phyloP scores from a whole-genome alignment of 2,113 vertebrate species.

The Ranitomeya imitator region DNA sequence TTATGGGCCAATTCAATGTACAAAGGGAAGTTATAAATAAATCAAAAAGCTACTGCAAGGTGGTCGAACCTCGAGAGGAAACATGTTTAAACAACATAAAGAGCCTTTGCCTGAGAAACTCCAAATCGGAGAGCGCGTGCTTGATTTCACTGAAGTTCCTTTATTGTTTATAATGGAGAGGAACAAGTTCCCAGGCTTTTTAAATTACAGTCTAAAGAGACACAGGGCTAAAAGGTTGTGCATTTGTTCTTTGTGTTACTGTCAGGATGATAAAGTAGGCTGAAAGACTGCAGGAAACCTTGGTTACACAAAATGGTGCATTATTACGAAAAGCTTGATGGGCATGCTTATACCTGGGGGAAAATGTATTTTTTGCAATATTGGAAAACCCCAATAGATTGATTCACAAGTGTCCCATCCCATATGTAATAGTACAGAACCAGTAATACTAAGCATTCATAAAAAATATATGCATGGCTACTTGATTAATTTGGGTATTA shows the following conservation, averaged over 20 bases:
- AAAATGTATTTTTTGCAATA: constrained; percentile 23
- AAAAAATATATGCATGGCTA: neutral
- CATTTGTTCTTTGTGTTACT: constrained; percentile 59
- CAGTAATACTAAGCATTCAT: neutral
- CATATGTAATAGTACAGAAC: neutral
- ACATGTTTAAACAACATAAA: constrained; percentile 49
- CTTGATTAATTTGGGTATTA: neutral
- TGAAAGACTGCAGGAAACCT: constrained; percentile 56
- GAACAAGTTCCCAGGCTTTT: constrained; percentile 61
- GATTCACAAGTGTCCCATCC: neutral
- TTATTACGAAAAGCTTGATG: constrained; percentile 42
- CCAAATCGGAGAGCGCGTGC: constrained; percentile 41
- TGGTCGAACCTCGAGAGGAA: constrained; percentile 54
- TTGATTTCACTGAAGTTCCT: constrained; percentile 58
- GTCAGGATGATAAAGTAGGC: constrained; percentile 58
- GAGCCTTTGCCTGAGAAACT: constrained; percentile 57
- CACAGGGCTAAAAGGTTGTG: constrained; percentile 60
- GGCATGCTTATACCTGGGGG: constrained; percentile 47
- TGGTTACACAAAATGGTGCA: constrained; percentile 56
- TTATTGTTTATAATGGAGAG: constrained; percentile 55
- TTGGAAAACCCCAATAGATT: constrained; percentile 12
- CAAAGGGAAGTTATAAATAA: constrained; percentile 47
- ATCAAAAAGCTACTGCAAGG: constrained; percentile 50
- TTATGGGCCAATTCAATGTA: constrained; percentile 4
- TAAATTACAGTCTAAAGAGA: constrained; percentile 62